Evolutionary conservation across 2,888 invertebrate genomes (phyloP).

Genomic region (Ochropleura plecta): DNA sequence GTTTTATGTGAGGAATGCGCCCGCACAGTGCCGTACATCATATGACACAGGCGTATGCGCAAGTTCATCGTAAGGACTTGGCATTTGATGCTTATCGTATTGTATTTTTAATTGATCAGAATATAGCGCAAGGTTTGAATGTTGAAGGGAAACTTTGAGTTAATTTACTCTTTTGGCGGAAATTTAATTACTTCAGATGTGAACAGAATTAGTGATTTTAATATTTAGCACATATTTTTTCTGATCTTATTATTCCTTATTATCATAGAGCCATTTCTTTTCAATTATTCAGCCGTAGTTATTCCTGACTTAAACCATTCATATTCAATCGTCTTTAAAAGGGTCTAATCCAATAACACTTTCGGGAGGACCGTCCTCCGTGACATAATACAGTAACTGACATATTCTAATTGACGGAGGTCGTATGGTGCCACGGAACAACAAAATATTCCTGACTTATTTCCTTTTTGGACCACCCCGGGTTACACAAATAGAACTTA

Average conservation of each 20-base stretch:
- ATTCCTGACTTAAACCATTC: not conserved
- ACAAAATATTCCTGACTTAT: constrained; percentile 72
- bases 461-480: constrained; percentile 82
- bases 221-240: not conserved
- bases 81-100: constrained; percentile 20
- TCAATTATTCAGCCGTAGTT: not conserved
- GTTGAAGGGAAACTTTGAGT: not conserved
- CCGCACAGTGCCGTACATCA: constrained; percentile 51
- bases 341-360: constrained; percentile 63
- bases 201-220: too few species aligned
- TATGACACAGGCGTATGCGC: constrained; percentile 43
- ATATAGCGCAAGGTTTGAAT: not conserved
- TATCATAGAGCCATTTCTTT: not conserved
- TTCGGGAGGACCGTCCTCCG: constrained; percentile 63
- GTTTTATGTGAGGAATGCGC: constrained; percentile 66
- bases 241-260: not conserved
- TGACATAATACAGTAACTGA: constrained; percentile 82
- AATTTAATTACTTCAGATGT: not conserved
- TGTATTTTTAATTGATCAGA: not conserved
- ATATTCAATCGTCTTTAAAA: constrained; percentile 9
- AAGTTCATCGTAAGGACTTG: constrained; percentile 31
- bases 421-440: constrained; percentile 69
- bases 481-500: constrained; percentile 84
- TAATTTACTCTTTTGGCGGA: not conserved
- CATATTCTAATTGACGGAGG: constrained; percentile 86